These are phyloP conservation scores for Netelia melanura DNA, from an alignment of 2,888 invertebrate species.

Conservation along the genomic window DNA sequence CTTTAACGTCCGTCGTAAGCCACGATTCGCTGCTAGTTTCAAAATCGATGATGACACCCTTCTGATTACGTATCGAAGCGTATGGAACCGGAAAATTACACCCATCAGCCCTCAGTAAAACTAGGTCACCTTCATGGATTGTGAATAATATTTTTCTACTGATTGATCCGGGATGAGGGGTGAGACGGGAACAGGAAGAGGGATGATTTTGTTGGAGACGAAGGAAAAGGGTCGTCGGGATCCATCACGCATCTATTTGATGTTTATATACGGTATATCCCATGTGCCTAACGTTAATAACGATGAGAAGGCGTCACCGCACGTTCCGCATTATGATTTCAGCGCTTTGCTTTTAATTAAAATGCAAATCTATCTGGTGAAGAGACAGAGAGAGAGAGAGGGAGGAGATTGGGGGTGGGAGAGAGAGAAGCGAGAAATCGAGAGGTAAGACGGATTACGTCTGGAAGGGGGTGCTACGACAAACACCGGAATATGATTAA, in stretches of 20 bases:
- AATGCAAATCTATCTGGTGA: constrained; percentile 87
- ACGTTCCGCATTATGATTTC: constrained; percentile 87
- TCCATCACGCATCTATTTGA: constrained; percentile 63
- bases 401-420: constrained; percentile 66
- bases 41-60: constrained; percentile 4
- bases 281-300: constrained; percentile 70
- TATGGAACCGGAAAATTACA: constrained; percentile 29
- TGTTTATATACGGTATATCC: constrained; percentile 66
- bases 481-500: constrained; percentile 85
- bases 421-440: constrained; percentile 76
- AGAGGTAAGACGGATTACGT: constrained; percentile 85
- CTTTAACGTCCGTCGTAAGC: neutral
- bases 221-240: constrained; percentile 49
- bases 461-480: constrained; percentile 82
- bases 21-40: neutral
- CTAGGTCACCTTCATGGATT: constrained; percentile 36
- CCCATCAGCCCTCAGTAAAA: neutral
- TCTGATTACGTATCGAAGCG: constrained; percentile 16
- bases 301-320: constrained; percentile 79
- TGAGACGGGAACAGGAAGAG: neutral
- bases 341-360: constrained; percentile 88
- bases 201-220: constrained; percentile 46
- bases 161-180: constrained; percentile 39
- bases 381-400: constrained; percentile 69
- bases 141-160: constrained; percentile 26